Percentiles rank a stretch among this genome's conserved stretches.
Evolutionary conservation across 2,113 vertebrate genomes (phyloP).

Genomic region (Pseudolaguvia tuberculata): DNA sequence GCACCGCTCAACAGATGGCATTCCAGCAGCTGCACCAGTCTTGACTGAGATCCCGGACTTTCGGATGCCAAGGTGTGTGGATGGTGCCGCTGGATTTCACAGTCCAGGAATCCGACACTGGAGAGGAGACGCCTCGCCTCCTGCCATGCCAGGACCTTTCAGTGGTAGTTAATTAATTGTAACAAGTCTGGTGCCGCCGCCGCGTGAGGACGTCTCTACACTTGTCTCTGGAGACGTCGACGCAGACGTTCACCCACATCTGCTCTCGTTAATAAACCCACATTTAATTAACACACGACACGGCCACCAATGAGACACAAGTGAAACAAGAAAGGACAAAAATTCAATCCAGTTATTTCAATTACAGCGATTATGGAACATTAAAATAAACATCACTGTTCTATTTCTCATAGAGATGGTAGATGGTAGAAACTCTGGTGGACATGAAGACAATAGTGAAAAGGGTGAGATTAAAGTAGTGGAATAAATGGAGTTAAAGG

Average conservation of each 20-base stretch:
- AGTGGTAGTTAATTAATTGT: constrained; percentile 66
- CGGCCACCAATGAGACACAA: constrained; percentile 63
- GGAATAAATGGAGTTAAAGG: no score
- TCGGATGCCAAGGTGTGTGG: constrained; percentile 20
- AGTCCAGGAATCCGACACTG: constrained; percentile 52
- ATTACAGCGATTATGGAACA: no score
- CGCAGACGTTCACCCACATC: constrained; percentile 75
- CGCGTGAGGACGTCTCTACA: constrained; percentile 37
- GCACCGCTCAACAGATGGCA: constrained; percentile 37
- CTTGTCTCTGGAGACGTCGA: constrained; percentile 62
- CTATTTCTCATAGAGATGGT: no score
- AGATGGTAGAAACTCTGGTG: no score
- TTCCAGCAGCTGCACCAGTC: constrained; percentile 30
- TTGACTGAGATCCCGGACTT: constrained; percentile 12
- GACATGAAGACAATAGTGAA: no score
- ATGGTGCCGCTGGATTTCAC: constrained; percentile 57
- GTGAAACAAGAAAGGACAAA: no score
- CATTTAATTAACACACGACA: constrained; percentile 91
- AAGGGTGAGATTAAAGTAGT: no score
- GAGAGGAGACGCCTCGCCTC: constrained; percentile 54
- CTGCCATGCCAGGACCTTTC: constrained; percentile 66
- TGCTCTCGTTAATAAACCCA: constrained; percentile 92
- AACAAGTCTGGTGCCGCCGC: constrained; percentile 57
- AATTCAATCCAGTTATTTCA: not conserved
- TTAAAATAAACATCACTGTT: no score